A percentile compares a stretch with the other conserved stretches of the same genome.
Conservation (phyloP, 2,113 vertebrate genomes). For the Notarius lentiginosus region DNA sequence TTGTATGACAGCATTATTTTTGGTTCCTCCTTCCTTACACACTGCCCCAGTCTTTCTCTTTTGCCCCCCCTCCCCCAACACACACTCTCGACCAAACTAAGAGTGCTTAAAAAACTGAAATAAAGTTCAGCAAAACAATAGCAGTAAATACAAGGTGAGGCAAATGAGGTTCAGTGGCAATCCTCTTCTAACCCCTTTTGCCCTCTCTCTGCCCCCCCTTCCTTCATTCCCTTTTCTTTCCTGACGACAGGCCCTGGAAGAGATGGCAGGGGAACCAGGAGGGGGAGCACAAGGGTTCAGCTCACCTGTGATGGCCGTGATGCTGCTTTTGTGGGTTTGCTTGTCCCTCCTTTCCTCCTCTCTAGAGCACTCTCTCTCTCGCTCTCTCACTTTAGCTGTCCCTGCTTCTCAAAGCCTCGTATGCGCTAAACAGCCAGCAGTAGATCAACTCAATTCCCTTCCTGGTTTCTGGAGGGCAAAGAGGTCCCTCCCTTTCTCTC, state of each 20-base stretch:
- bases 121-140: conserved; percentile 66
- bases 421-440: conserved; percentile 82
- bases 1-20: conserved; percentile 63
- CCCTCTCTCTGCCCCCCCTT: conserved; percentile 57
- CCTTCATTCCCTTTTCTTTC: conserved; percentile 59
- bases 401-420: conserved; percentile 79
- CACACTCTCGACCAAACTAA: conserved; percentile 41
- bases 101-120: conserved; percentile 67
- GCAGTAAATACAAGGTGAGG: conserved; percentile 53
- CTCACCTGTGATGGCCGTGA: conserved; percentile 82
- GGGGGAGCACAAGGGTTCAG: conserved; percentile 66
- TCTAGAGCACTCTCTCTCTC: conserved; percentile 62
- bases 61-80: background rate
- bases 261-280: conserved; percentile 62
- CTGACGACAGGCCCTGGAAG: conserved; percentile 71
- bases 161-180: conserved; percentile 44
- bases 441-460: conserved; percentile 86
- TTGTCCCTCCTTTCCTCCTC: conserved; percentile 73
- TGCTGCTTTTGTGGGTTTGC: conserved; percentile 78
- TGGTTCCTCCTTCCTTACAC: conserved; percentile 55
- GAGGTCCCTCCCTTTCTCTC: conserved; percentile 86
- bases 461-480: conserved; percentile 87
- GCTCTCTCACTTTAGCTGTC: conserved; percentile 68
- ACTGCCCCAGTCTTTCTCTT: conserved; percentile 39
- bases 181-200: conserved; percentile 45